Evolutionary conservation across 2,797 vertebrate genomes (phyloP).

Genomic region (Sebastes matsubarae): DNA sequence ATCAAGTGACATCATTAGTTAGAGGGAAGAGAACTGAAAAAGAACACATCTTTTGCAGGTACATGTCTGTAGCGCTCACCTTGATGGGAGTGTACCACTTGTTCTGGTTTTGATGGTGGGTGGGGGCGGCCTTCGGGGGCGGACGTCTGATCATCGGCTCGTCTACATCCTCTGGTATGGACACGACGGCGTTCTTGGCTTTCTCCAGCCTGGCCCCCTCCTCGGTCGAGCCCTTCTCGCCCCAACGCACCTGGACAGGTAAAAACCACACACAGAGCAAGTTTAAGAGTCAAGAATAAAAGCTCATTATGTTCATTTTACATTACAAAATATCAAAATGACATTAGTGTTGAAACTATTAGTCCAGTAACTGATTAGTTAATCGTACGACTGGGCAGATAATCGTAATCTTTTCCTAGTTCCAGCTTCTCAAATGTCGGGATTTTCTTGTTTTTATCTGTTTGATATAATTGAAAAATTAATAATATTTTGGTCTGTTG

Average conservation of each 20-base stretch:
- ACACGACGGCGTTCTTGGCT: constrained; percentile 94
- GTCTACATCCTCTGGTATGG: constrained; percentile 87
- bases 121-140: constrained; percentile 64
- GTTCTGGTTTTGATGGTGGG: constrained; percentile 76
- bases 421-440: background rate
- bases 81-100: constrained; percentile 98
- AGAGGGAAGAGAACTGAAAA: background rate
- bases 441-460: background rate
- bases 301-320: background rate
- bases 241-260: constrained; percentile 91
- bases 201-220: constrained; percentile 95
- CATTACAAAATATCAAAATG: background rate
- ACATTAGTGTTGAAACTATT: background rate
- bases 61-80: constrained; percentile 69
- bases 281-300: background rate
- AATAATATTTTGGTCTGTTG: background rate
- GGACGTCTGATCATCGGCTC: constrained; percentile 80
- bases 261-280: background rate
- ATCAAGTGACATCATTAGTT: background rate
- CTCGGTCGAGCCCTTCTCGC: constrained; percentile 96
- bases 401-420: background rate
- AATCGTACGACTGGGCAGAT: background rate
- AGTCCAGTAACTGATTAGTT: background rate
- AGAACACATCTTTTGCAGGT: background rate
- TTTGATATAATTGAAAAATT: background rate